These are phyloP conservation scores for Pachyrhynchus sulphureomaculatus DNA, from an alignment of 1,140 invertebrate species.

Conservation along the genomic window DNA sequence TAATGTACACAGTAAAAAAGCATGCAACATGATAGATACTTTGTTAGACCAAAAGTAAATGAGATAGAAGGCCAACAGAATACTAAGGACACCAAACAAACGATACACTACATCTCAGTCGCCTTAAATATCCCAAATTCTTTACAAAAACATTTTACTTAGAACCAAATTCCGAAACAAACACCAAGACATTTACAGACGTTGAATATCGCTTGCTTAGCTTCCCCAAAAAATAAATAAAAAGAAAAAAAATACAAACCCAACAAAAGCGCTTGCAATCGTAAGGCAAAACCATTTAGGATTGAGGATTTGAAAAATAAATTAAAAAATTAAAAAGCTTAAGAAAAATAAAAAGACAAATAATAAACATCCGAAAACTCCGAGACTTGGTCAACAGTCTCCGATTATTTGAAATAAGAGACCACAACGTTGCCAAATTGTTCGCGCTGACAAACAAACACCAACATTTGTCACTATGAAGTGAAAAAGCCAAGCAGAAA, in stretches of 20 bases:
- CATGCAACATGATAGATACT: conserved; percentile 47
- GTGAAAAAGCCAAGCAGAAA: neutral
- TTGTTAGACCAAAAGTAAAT: conserved; percentile 47
- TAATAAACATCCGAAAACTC: conserved; percentile 32
- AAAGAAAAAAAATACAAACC: conserved; percentile 35
- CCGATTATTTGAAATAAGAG: conserved; percentile 32
- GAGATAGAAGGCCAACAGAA: conserved; percentile 53
- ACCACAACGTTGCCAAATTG: neutral
- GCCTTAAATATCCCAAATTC: neutral
- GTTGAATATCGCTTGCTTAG: conserved; percentile 35
- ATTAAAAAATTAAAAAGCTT: conserved; percentile 13
- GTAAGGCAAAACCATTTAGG: conserved; percentile 44
- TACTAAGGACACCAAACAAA: conserved; percentile 38
- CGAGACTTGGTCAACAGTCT: conserved; percentile 45
- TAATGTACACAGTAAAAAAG: conserved; percentile 43
- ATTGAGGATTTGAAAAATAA: conserved; percentile 30
- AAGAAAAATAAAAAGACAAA: conserved; percentile 34
- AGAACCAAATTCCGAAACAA: neutral
- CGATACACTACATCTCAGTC: conserved; percentile 25
- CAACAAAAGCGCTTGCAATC: conserved; percentile 37
- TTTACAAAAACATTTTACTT: conserved; percentile 14
- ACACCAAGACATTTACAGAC: neutral
- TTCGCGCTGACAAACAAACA: neutral
- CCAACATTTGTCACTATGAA: neutral
- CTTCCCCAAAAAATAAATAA: conserved; percentile 35